Evolutionary conservation across 35 echinoderm and acorn worm species (phyloP), one percentile per base, ranked within the genome.

Genomic region (Antedon bifida): DNA sequence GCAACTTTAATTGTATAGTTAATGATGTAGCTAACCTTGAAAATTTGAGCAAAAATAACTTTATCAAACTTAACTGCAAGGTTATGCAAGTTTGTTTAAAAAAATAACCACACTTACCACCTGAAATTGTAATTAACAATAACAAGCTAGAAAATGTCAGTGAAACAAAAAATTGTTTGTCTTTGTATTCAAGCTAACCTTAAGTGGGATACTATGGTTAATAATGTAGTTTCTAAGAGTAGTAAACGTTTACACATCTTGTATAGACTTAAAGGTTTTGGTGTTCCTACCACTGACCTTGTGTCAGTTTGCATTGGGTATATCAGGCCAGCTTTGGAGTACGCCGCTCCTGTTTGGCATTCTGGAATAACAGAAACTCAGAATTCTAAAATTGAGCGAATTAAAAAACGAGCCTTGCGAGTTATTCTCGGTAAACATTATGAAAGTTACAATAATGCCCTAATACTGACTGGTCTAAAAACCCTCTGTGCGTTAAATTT

Each of bases 241-340:
- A 89, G 79, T 44, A 80, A 34, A 34, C 39, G 88, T 29, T 77
- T 89, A 34, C 79, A 78, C 76, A 84, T 89, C 42, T 34, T 84
- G 30, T 42, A 46, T 33, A 74, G 46, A 17, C 30, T 85, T 0
- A 89, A 89, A 80, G 26, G 75, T 31, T 89, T 89, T 75, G 36
- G 55, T 3, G 76, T 89, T n/a, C n/a, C n/a, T n/a, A n/a, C n/a
- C n/a, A n/a, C n/a, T n/a, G n/a, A n/a, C n/a, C n/a, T n/a, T n/a
- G n/a, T n/a, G n/a, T n/a, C n/a, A n/a, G 16, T 34, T n/a, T n/a
- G n/a, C n/a, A n/a, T 39, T 31, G 56, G 39, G 34, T 89, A 80
- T 36, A 33, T 89, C 29, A 75, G 88, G 31, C 88, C 82, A 13
- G 30, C 79, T 33, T 30, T 80, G 21, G 88, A 89, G 74, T 89